These are phyloP conservation scores for Echinometra lucunter DNA, from an alignment of 53 echinoderm and acorn worm species.

Conservation along the genomic window DNA sequence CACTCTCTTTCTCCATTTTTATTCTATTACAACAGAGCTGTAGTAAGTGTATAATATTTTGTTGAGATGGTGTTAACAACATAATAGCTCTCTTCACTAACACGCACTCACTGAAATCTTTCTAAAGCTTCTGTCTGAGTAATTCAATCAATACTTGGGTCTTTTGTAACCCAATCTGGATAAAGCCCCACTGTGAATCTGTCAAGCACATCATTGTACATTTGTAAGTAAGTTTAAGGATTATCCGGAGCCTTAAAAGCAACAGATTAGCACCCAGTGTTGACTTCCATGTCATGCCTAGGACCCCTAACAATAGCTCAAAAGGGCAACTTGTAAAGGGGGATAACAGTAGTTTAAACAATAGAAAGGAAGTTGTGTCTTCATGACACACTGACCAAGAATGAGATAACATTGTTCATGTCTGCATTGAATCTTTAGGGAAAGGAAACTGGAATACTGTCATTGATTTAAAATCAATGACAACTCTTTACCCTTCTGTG, in stretches of 20 bases:
- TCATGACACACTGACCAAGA: background rate
- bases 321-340: background rate
- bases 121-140: background rate
- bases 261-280: slow-evolving; percentile 3
- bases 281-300: slow-evolving; percentile 33
- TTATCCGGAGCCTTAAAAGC: slow-evolving; percentile 46
- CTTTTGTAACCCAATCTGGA: background rate
- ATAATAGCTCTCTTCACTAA: background rate
- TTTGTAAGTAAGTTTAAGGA: slow-evolving; percentile 29
- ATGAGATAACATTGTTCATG: slow-evolving; percentile 14
- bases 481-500: background rate
- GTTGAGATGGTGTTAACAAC: background rate
- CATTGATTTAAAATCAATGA: background rate
- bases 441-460: background rate
- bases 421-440: background rate
- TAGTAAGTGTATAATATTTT: background rate
- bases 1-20: background rate
- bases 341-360: background rate
- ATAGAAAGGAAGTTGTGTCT: background rate
- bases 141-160: background rate
- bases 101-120: background rate
- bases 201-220: slow-evolving; percentile 44
- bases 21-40: background rate
- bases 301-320: background rate
- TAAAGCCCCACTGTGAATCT: slow-evolving; percentile 31